These are phyloP conservation scores for Serranus cabrilla DNA, from an alignment of 2,797 vertebrate genomes.

Conservation along the genomic window DNA sequence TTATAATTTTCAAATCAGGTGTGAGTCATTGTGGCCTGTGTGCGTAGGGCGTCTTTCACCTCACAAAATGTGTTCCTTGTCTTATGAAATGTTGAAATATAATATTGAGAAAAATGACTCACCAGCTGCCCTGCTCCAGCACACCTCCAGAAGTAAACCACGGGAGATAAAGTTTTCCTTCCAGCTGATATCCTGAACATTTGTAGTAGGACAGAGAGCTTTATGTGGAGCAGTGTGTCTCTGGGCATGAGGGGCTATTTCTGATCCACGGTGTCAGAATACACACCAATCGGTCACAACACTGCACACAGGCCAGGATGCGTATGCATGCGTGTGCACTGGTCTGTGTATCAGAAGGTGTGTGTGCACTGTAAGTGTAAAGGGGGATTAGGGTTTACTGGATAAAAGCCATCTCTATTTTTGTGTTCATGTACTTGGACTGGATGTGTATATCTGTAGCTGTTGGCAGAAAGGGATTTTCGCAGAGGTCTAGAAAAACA, in stretches of 20 bases:
- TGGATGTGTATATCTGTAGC: constrained; percentile 35
- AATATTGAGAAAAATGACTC: constrained; percentile 37
- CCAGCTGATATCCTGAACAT: constrained; percentile 3
- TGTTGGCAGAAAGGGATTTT: constrained; percentile 28
- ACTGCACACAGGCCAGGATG: constrained; percentile 11
- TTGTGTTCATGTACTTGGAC: constrained; percentile 5
- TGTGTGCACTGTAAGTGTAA: constrained; percentile 1
- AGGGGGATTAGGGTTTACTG: constrained; percentile 34
- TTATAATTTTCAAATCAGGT: not conserved
- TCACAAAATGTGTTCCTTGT: constrained; percentile 1
- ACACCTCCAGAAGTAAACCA: not conserved
- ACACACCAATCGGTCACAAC: constrained; percentile 74
- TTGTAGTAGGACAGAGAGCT: constrained; percentile 14
- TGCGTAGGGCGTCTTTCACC: not conserved
- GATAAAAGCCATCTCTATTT: constrained; percentile 40
- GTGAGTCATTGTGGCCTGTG: not conserved
- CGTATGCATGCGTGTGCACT: constrained; percentile 11
- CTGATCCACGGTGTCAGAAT: constrained; percentile 77
- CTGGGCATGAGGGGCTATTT: constrained; percentile 83
- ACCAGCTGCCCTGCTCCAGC: constrained; percentile 30
- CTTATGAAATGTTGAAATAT: not conserved
- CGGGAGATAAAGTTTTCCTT: constrained; percentile 34
- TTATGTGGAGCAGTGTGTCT: constrained; percentile 68
- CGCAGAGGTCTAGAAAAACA: constrained; percentile 5
- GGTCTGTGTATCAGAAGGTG: constrained; percentile 23